Percentiles rank a stretch among this genome's conserved stretches.
Evolutionary conservation across 2,113 vertebrate species (phyloP).

Genomic region (Lutjanus erythropterus): DNA sequence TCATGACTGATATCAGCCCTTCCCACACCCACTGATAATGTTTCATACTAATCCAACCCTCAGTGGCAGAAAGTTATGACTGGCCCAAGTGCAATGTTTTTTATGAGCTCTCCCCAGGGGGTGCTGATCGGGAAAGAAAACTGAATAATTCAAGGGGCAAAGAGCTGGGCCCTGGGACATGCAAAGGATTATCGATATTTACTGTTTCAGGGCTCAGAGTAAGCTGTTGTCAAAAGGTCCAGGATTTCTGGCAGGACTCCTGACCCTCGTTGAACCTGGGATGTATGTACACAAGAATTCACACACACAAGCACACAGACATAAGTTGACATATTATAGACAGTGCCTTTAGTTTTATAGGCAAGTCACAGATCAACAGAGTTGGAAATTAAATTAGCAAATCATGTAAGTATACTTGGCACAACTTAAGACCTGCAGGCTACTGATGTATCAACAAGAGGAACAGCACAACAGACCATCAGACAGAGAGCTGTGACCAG

Average conservation of each 20-base stretch:
- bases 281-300: not conserved
- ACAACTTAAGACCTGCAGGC: not conserved
- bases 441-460: not conserved
- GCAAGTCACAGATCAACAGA: not conserved
- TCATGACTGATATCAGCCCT: not conserved
- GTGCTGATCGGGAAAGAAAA: slow-evolving; percentile 1
- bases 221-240: slow-evolving; percentile 21
- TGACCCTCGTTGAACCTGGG: slow-evolving; percentile 4
- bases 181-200: slow-evolving; percentile 37
- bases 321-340: not conserved
- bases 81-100: not conserved
- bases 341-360: not conserved
- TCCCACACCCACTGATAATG: slow-evolving; percentile 8
- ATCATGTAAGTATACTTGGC: not conserved
- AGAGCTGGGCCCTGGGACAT: slow-evolving; percentile 11
- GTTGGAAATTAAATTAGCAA: slow-evolving; percentile 31
- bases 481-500: not conserved
- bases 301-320: not conserved
- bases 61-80: slow-evolving; percentile 23
- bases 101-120: slow-evolving; percentile 23
- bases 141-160: slow-evolving; percentile 37
- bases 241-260: slow-evolving; percentile 5
- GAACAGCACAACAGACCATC: not conserved
- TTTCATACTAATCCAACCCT: slow-evolving; percentile 34
- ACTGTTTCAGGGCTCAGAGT: slow-evolving; percentile 7